Evolutionary conservation across 2,797 vertebrate genomes (phyloP).

Genomic region (Myiotriccus ornatus): DNA sequence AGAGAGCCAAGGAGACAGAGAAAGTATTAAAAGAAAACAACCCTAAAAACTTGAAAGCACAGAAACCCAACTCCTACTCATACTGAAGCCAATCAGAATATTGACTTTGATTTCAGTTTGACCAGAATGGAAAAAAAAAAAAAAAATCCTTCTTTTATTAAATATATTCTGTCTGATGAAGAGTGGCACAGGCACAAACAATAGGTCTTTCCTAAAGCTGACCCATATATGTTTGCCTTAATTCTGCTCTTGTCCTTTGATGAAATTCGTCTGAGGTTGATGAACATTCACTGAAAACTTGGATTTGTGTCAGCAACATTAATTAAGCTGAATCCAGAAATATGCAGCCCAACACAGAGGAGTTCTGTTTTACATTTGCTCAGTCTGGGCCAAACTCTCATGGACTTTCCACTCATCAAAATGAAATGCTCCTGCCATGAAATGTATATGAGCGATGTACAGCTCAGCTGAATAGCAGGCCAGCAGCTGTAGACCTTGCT

Average conservation of each 20-base stretch:
- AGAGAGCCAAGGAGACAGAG: neutral
- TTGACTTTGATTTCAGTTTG: neutral
- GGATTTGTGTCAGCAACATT: slow-evolving; percentile 48
- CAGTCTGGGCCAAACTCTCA: slow-evolving; percentile 16
- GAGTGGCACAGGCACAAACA: neutral
- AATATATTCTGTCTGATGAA: neutral
- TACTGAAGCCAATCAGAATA: neutral
- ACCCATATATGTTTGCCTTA: neutral
- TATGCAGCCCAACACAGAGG: slow-evolving; percentile 34
- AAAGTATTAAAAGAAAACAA: neutral
- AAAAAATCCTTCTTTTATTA: neutral
- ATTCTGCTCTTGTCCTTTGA: neutral
- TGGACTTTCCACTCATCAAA: slow-evolving; percentile 45
- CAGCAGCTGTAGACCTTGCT: slow-evolving; percentile 59
- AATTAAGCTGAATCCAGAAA: slow-evolving; percentile 57
- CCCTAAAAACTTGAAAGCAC: neutral
- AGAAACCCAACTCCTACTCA: neutral
- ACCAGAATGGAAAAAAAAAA: neutral
- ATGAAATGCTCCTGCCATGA: slow-evolving; percentile 47
- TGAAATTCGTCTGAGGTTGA: slow-evolving; percentile 28
- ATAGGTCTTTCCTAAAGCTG: neutral
- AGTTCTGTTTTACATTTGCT: slow-evolving; percentile 45
- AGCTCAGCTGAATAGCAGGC: slow-evolving; percentile 35
- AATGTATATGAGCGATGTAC: slow-evolving; percentile 42
- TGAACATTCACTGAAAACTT: slow-evolving; percentile 19